Conservation (phyloP, 2,113 vertebrate species). For the Shinisaurus crocodilurus region DNA sequence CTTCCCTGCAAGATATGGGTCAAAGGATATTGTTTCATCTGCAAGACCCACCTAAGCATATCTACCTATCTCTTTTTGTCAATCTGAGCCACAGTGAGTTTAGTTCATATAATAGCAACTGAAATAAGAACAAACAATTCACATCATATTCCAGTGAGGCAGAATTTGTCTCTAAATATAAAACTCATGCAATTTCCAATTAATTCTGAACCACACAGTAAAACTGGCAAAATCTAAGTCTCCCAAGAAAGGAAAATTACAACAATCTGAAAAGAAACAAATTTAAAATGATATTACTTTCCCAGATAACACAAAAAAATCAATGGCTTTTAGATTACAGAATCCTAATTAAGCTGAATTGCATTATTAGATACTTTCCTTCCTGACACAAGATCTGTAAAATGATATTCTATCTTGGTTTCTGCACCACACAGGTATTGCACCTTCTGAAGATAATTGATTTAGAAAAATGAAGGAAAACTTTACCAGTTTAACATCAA, state of each 20-base stretch:
- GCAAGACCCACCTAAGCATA: neutral
- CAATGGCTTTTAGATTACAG: neutral
- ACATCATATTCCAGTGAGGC: neutral
- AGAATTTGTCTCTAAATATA: neutral
- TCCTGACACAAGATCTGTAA: neutral
- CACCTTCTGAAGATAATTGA: neutral
- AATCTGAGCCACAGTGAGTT: neutral
- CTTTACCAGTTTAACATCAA: neutral
- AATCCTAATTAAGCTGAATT: neutral
- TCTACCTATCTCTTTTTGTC: neutral
- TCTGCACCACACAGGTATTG: neutral
- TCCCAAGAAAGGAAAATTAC: neutral
- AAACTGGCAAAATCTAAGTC: neutral
- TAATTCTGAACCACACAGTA: neutral
- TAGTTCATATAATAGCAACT: neutral
- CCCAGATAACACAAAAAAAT: neutral
- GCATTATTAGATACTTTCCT: neutral
- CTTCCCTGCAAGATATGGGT: neutral
- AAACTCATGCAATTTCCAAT: neutral
- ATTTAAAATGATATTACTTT: neutral
- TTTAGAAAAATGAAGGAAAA: neutral
- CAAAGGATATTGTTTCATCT: neutral
- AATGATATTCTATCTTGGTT: neutral
- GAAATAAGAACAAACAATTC: neutral
- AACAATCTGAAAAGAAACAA: neutral